Evolutionary conservation across 2,113 vertebrate genomes (phyloP).

Genomic region (Romanogobio albipinnatus): DNA sequence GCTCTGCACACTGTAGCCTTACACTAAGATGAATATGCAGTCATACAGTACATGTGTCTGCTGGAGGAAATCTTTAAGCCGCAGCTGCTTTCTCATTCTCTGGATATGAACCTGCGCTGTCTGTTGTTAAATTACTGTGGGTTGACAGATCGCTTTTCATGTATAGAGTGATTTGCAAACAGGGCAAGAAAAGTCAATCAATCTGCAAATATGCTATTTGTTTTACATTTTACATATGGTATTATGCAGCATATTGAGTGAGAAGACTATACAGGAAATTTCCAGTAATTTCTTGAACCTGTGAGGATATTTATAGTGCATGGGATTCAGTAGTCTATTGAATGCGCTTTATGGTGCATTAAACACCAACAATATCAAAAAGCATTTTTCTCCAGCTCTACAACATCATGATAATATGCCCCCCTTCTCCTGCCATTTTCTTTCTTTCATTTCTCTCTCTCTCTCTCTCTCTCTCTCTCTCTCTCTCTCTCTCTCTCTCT

Average conservation of each 20-base stretch:
- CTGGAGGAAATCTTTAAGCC: neutral
- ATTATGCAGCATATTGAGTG: neutral
- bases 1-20: neutral
- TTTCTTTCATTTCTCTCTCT: neutral
- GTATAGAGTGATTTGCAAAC: neutral
- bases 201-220: neutral
- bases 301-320: slow-evolving; percentile 58
- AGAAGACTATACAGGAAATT: slow-evolving; percentile 21
- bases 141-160: neutral
- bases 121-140: neutral
- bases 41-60: neutral
- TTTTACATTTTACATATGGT: neutral
- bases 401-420: neutral
- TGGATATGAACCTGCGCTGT: neutral
- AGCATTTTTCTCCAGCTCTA: slow-evolving; percentile 3
- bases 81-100: slow-evolving; percentile 1
- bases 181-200: neutral
- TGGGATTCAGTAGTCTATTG: slow-evolving; percentile 44
- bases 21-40: slow-evolving; percentile 31
- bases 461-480: neutral
- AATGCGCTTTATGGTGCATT: slow-evolving; percentile 57
- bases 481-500: neutral
- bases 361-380: slow-evolving; percentile 58
- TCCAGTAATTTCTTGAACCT: slow-evolving; percentile 51
- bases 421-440: neutral